Evolutionary conservation across 2,797 vertebrate genomes (phyloP), one percentile per base, ranked within the genome.

Genomic region (Syncerus caffer): DNA sequence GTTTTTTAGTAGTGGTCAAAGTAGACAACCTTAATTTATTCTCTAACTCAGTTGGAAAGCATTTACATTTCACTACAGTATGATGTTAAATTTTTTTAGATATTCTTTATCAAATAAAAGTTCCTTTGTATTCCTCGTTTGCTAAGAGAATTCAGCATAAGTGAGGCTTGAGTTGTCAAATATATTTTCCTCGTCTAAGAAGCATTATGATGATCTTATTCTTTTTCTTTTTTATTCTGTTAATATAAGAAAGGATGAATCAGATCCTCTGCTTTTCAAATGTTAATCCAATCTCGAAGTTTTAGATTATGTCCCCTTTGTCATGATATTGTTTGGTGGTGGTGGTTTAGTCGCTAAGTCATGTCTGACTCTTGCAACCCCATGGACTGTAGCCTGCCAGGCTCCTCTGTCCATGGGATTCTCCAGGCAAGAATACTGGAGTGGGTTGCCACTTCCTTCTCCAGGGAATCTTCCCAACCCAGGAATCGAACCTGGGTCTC

Each of bases 401-500:
- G 62, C 31, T 34, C 62, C 31, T 64, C 62, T 34, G 31, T 64
- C 4, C 31, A 34, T 19, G 31, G 7, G 31, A 64, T 64, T 64
- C 31, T 34, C 8, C 16, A 64, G 62, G 31, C 62, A 19, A 34
- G 62, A 64, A 64, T n/a, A 17, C 1, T 19, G 31, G 62, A 64
- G 31, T 0, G 15, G 62, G 31, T 17, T 64, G 62, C 62, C 31
- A 64, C 62, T 64, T 64, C 62, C 8, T 64, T n/a, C 31, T 64
- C 62, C 62, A 64, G 29, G 62, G 31, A 4, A 64, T 64, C 16
- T 64, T 64, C 62, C 31, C 16, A n/a, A 64, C 16, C 16, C 31
- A n/a, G 31, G 7, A 64, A 9, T 9, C 0, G 15, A 64, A 64
- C 0, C 31, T n/a, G 15, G 15, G 62, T n/a, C 62, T 64, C 15